phyloP scores from a whole-genome alignment of 2,888 invertebrate species.

The Caenorhabditis sinica region DNA sequence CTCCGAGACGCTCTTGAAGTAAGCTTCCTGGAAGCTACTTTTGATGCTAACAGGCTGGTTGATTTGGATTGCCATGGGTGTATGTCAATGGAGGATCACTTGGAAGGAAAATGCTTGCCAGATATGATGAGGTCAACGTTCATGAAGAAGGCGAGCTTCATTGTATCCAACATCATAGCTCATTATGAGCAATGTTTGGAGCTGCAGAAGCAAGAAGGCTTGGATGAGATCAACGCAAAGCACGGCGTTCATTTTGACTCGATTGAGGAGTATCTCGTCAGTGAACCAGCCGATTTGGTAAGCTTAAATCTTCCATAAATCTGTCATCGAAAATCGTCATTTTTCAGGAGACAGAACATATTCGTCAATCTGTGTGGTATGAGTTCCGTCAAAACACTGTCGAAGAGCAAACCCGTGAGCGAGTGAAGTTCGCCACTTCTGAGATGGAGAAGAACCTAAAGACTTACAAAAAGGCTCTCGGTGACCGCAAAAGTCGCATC shows the following conservation, averaged over 20 bases:
- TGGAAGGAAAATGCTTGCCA: too few species aligned
- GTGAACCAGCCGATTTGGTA: not conserved
- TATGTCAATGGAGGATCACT: too few species aligned
- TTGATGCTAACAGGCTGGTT: too few species aligned
- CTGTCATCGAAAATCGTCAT: not conserved
- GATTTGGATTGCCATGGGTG: too few species aligned
- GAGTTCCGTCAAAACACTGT: constrained; percentile 7
- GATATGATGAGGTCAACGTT: not conserved
- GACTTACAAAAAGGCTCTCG: too few species aligned
- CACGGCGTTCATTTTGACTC: not conserved
- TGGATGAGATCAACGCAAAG: not conserved
- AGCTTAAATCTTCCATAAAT: not conserved
- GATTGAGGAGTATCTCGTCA: not conserved
- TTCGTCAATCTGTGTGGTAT: not conserved
- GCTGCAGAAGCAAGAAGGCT: not conserved
- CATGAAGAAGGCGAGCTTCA: not conserved
- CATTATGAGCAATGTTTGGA: constrained; percentile 20
- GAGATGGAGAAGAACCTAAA: not conserved
- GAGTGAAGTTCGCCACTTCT: not conserved
- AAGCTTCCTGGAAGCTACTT: too few species aligned
- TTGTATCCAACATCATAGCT: not conserved
- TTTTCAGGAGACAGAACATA: constrained; percentile 25
- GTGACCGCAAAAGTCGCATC: too few species aligned
- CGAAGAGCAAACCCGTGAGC: not conserved
- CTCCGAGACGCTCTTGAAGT: not conserved